These are phyloP conservation scores for Lordiphosa andalusiaca DNA, from an alignment of 2,888 invertebrate species.

Conservation along the genomic window DNA sequence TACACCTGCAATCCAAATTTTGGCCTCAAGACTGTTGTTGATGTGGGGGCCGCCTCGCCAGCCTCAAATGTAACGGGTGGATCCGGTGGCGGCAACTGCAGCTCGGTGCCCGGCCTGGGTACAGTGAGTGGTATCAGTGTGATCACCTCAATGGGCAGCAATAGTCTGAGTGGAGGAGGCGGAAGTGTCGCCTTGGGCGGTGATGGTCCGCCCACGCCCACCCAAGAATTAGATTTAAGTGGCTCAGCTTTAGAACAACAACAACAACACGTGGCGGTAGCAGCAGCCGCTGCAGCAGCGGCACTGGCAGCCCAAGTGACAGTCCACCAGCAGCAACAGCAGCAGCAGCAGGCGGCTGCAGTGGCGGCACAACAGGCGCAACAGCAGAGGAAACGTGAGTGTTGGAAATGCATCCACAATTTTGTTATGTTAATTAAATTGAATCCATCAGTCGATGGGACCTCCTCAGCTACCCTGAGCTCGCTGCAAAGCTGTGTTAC, in stretches of 20 bases:
- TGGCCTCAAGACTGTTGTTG: constrained; percentile 78
- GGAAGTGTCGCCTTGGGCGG: constrained; percentile 30
- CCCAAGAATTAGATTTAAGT: constrained; percentile 86
- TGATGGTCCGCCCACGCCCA: constrained; percentile 89
- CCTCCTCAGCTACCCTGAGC: constrained; percentile 81
- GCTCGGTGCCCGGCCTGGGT: constrained; percentile 53
- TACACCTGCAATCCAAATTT: constrained; percentile 79
- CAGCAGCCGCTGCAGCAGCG: constrained; percentile 38
- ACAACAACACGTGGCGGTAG: constrained; percentile 39
- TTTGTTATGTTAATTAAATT: neutral
- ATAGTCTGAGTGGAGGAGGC: constrained; percentile 57
- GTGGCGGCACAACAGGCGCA: constrained; percentile 78
- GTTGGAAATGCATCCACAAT: neutral
- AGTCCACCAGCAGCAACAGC: constrained; percentile 75
- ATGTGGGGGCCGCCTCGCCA: constrained; percentile 46
- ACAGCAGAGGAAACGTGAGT: constrained; percentile 85
- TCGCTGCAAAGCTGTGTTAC: constrained; percentile 84
- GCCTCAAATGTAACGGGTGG: constrained; percentile 10
- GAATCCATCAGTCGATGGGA: constrained; percentile 74
- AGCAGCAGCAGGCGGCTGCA: constrained; percentile 80
- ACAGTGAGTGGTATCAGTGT: constrained; percentile 65
- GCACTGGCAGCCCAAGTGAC: constrained; percentile 39
- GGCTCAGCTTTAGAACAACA: constrained; percentile 74
- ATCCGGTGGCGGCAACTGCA: constrained; percentile 37
- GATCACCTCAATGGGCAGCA: constrained; percentile 71